Base-by-base conservation (phyloP, 2,797 vertebrate species). In the Crypturellus tataupa region DNA sequence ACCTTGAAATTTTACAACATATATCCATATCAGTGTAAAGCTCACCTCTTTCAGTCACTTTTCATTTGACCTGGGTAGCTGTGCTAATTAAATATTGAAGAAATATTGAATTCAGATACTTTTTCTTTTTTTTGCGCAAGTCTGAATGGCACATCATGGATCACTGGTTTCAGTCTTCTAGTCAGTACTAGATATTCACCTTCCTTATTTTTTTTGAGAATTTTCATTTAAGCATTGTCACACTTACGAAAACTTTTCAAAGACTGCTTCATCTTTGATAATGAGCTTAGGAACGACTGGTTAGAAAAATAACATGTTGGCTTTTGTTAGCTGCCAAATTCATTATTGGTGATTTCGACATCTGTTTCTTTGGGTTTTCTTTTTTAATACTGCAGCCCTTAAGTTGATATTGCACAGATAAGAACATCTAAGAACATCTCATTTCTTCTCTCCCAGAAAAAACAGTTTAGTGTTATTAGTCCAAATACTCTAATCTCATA, bases 391-490 rank as follows among this genome's bases (percentile, higher is more conserved):
- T 40, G 8, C 5, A 58, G 13, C 17, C 35, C 39, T 29, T 44
- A 27, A 51, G 6, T 9, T 68, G 73, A 33, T 77, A 60, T 24
- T 47, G 24, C 12, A n/a, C 20, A 47, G 40, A 51, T 44, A 58
- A 60, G 39, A 82, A 47, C 51, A 1, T 68, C 44, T 51, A 75
- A 75, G 59, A 47, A 37, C 4, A 8, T 53, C 10, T 64, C 51
- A 23, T 18, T 60, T 5, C 4, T 33, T 11, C 27, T 65, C 55
- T 42, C 53, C 35, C 9, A 13, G 17, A 53, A 73, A 73, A 72
- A 13, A 1, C 1, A 18, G 4, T 37, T 64, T 0, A 18, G 2
- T 1, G 4, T 40, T 64, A 15, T 65, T 83, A 85, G 3, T 9
- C 39, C 6, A 77, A 17, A 18, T 3, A 19, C 55, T 80, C 35